Base-by-base conservation (phyloP, 2,888 invertebrate species). In the Apeira syringaria region DNA sequence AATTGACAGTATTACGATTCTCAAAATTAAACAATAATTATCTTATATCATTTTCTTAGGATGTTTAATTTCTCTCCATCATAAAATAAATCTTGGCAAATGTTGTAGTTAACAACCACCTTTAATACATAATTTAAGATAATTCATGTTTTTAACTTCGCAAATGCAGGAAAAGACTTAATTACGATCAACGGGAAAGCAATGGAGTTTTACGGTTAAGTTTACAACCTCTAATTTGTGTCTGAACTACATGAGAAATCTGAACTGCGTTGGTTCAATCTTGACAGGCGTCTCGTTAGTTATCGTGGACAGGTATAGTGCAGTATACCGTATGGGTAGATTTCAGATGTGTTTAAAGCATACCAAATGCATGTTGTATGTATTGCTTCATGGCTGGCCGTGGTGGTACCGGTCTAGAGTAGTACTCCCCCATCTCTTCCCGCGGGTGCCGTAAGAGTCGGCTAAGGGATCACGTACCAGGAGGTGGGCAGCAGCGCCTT, bases 191-290 rank as follows among this genome's bases (percentile, higher is more conserved):
- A 38, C 33, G 18, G 44, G 18, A 32, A 27, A 40, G 33, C 29
- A 42, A 34, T 39, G 12, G 18, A 20, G 5, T n/a, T 17, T 22
- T 20, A 27, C 35, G n/a, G 28, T 29, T 29, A 29, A 37, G 12
- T 37, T 29, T 29, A 29, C 36, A 37, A 20, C 36, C 36, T 29
- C 27, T 37, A 15, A 36, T 37, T 29, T 22, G 13, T 6, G 20
- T 2, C 15, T 15, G 2, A 15, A 15, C 15, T 15, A 4, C 15
- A 15, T 3, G 15, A 15, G 4, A 3, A 15, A 20, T 4, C 22
- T 37, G 29, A 9, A 15, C 15, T 37, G 20, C 11, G 28, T 32
- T 17, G 20, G 7, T 11, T 5, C 13, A 13, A 10, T 36, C 28
- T 36, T 22, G 36, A 36, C 36, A 29, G 28, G 11, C 8, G 12